These are phyloP conservation scores for Germaria angustata DNA, from an alignment of 2,888 invertebrate genomes.

Conservation along the genomic window DNA sequence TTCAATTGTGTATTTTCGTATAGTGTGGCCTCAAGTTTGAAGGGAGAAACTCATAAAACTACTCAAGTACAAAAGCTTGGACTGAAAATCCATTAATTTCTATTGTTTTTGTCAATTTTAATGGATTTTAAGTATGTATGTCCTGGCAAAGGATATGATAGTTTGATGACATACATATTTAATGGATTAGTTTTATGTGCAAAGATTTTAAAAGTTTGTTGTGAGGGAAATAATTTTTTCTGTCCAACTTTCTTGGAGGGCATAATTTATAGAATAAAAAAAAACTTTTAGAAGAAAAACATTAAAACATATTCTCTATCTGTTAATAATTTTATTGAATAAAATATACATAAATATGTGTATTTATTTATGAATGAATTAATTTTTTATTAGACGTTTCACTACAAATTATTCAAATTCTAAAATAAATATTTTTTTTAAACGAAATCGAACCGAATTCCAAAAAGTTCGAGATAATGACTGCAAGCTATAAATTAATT, in stretches of 20 bases:
- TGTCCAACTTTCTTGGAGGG: neutral
- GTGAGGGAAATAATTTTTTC: neutral
- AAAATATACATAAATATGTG: no score
- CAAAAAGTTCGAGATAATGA: no score
- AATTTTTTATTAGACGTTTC: no score
- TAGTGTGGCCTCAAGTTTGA: neutral
- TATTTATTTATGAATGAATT: no score
- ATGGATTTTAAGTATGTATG: conserved; percentile 59
- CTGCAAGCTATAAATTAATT: no score
- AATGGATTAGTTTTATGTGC: conserved; percentile 22
- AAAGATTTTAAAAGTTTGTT: neutral
- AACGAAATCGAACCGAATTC: no score
- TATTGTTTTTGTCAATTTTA: conserved; percentile 42
- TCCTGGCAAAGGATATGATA: conserved; percentile 42
- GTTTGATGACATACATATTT: conserved; percentile 26
- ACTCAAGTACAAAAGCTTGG: conserved; percentile 43
- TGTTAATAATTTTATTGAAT: no score
- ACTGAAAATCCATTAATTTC: conserved; percentile 46
- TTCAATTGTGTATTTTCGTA: neutral
- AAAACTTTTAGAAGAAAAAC: no score
- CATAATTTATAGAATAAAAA: no score
- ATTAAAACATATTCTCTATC: no score
- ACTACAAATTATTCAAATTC: no score
- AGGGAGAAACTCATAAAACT: conserved; percentile 51
- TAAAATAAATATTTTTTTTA: no score